These are phyloP conservation scores for Porites australiensis DNA, from an alignment of 64 coral and sea anemone species.

Conservation along the genomic window DNA sequence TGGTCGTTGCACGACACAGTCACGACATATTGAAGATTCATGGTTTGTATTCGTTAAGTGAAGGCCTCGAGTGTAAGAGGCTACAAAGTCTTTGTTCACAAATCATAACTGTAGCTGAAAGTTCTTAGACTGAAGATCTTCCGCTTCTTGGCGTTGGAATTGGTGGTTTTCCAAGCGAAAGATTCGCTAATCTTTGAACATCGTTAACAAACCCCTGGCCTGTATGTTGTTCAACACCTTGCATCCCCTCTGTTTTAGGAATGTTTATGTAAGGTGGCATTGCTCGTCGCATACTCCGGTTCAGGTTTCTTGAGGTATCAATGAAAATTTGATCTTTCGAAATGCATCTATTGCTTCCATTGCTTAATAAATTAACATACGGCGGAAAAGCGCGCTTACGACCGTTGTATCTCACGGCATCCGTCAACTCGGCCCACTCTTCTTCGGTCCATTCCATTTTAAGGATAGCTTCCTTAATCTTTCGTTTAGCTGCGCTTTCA, in stretches of 20 bases:
- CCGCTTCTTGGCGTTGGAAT: constrained; percentile 24
- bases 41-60: too few relatives aligned
- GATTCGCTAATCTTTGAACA: neutral
- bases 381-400: neutral
- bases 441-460: constrained; percentile 3
- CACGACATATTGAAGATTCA: too few relatives aligned
- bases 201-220: neutral
- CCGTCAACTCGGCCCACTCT: constrained; percentile 19
- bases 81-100: too few relatives aligned
- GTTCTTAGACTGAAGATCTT: neutral
- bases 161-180: constrained; percentile 1
- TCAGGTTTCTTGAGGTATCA: neutral
- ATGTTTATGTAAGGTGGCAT: neutral
- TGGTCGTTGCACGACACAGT: too few relatives aligned
- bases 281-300: neutral
- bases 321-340: neutral
- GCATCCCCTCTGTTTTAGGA: too few relatives aligned
- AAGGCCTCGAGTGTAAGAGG: too few relatives aligned
- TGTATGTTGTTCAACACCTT: neutral
- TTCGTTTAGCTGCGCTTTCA: neutral
- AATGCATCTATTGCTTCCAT: neutral
- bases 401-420: neutral
- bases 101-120: neutral
- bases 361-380: neutral
- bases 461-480: neutral